A percentile compares a stretch with the other conserved stretches of the same genome.
Evolutionary conservation across 1,140 invertebrate genomes (phyloP).

Genomic region (Lamellibrachia luymesi): DNA sequence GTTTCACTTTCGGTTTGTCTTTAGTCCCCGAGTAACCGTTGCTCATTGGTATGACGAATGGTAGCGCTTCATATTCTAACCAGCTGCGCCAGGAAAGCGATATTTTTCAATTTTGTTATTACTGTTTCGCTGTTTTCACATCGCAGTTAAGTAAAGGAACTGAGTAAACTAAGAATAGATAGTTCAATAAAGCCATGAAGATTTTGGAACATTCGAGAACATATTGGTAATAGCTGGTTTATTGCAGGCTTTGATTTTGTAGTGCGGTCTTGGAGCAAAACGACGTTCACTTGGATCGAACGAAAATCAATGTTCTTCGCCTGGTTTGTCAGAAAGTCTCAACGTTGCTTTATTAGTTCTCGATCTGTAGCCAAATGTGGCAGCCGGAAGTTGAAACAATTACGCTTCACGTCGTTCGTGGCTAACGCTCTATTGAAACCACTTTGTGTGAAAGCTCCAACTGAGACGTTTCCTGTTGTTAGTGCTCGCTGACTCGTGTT

Average conservation of each 20-base stretch:
- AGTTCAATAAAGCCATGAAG: neutral
- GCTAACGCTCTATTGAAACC: neutral
- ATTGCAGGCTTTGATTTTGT: neutral
- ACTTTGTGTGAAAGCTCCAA: neutral
- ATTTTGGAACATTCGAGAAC: neutral
- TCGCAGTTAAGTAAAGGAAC: neutral
- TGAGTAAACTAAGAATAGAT: neutral
- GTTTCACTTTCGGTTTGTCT: too few species aligned
- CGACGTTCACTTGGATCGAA: neutral
- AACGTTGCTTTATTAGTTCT: neutral
- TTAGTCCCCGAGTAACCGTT: too few species aligned
- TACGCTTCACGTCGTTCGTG: neutral
- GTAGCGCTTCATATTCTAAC: too few species aligned
- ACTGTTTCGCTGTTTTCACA: too few species aligned
- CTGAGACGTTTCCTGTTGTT: neutral
- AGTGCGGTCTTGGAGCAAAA: neutral
- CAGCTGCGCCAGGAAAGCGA: too few species aligned
- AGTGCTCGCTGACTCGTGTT: neutral
- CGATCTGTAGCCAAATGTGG: neutral
- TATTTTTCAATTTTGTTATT: too few species aligned
- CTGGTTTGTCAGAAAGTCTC: neutral
- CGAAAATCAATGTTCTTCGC: neutral
- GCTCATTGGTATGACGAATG: too few species aligned
- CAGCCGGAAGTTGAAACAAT: neutral
- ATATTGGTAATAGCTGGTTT: neutral